phyloP scores from a whole-genome alignment of 2,888 invertebrate species.

The Andrena marginata region DNA sequence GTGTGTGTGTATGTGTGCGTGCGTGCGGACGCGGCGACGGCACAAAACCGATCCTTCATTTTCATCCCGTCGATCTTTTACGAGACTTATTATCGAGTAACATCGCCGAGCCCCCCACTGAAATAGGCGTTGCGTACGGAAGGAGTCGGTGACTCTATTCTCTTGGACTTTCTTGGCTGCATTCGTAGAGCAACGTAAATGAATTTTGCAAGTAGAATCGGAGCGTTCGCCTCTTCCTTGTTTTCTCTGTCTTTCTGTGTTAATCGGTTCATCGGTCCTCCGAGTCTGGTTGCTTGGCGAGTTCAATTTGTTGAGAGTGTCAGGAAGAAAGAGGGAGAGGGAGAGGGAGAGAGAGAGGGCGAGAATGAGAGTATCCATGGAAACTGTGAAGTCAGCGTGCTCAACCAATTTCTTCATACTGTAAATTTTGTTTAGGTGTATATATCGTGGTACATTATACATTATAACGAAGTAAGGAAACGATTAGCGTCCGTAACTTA shows the following conservation, averaged over 20 bases:
- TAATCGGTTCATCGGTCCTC: conserved; percentile 43
- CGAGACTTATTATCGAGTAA: conserved; percentile 38
- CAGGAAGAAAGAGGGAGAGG: not conserved
- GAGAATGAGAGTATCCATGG: conserved; percentile 22
- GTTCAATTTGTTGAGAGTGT: not conserved
- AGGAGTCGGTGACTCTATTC: conserved; percentile 61
- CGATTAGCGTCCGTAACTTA: conserved; percentile 52
- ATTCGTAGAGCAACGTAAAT: conserved; percentile 72
- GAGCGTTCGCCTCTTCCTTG: conserved; percentile 37
- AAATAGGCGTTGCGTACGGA: conserved; percentile 64
- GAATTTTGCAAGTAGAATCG: conserved; percentile 71
- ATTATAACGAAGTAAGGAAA: conserved; percentile 41
- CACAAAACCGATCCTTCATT: conserved; percentile 40
- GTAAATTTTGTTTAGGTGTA: conserved; percentile 54
- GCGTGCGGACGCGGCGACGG: conserved; percentile 55
- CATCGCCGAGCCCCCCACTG: not conserved
- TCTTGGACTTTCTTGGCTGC: conserved; percentile 58
- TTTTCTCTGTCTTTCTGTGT: too few species aligned
- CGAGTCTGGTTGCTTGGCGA: not conserved
- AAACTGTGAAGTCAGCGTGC: conserved; percentile 20
- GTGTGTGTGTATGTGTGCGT: conserved; percentile 25
- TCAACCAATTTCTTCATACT: conserved; percentile 33
- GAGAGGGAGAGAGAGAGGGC: not conserved
- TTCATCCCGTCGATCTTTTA: conserved; percentile 51
- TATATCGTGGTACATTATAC: conserved; percentile 37